Evolutionary conservation across 2,888 invertebrate genomes (phyloP).

Genomic region (Perithous albicinctus): DNA sequence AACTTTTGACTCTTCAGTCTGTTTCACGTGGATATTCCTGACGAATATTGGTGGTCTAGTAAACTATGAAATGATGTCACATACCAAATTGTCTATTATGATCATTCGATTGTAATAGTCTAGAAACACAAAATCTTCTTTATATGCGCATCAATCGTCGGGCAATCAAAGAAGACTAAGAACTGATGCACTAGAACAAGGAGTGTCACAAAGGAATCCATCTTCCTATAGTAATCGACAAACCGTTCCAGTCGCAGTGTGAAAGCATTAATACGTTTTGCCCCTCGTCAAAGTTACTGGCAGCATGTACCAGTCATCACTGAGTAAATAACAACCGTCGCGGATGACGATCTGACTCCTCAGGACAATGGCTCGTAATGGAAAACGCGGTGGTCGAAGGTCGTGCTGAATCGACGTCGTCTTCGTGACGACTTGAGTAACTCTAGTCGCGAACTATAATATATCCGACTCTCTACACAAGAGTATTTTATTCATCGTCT

Average conservation of each 20-base stretch:
- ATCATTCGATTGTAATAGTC: background rate
- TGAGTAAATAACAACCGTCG: slow-evolving; percentile 26
- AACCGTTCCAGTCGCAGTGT: slow-evolving; percentile 1
- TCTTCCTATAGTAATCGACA: background rate
- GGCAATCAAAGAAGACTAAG: background rate
- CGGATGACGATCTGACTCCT: slow-evolving; percentile 15
- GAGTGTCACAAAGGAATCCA: background rate
- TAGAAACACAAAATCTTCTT: background rate
- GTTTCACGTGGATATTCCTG: background rate
- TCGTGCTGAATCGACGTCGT: slow-evolving; percentile 66
- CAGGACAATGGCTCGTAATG: slow-evolving; percentile 76
- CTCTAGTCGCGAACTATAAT: background rate
- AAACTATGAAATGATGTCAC: background rate
- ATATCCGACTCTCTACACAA: background rate
- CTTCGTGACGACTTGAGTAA: background rate
- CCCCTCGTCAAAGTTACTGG: background rate
- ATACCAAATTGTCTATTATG: background rate
- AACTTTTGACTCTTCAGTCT: background rate
- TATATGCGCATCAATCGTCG: background rate
- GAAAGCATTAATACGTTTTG: background rate
- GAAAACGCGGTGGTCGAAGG: slow-evolving; percentile 75
- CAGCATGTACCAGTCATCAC: slow-evolving; percentile 25
- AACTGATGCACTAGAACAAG: slow-evolving; percentile 5
- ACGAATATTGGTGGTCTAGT: background rate
- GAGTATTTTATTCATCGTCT: background rate